Conservation (phyloP, 2,113 vertebrate species). For the Fregetta grallaria region DNA sequence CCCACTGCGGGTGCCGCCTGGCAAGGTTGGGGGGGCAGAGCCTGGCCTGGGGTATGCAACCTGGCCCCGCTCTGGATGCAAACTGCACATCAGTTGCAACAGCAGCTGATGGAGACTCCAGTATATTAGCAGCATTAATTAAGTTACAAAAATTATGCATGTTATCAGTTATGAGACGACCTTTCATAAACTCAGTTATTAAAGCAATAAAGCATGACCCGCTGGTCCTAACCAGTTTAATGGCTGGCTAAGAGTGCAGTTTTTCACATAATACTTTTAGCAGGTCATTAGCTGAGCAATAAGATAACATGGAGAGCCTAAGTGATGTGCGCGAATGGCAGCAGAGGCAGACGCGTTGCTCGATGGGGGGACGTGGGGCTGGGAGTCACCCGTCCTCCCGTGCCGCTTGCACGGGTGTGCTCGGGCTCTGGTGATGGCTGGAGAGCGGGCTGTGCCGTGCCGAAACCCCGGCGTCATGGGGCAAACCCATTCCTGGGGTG, state of each 20-base stretch:
- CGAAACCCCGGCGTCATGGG: rapidly evolving
- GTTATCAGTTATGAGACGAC: slow-evolving; percentile 36
- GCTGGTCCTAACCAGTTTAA: slow-evolving; percentile 39
- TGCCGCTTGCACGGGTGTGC: rapidly evolving
- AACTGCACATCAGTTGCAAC: slow-evolving; percentile 21
- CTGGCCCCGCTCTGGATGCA: background rate
- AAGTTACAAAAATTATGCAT: slow-evolving; percentile 62
- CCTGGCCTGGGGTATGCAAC: background rate
- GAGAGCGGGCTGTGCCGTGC: background rate
- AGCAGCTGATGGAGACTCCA: slow-evolving; percentile 61
- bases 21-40: background rate
- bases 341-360: background rate
- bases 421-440: rapidly evolving
- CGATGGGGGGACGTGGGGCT: background rate
- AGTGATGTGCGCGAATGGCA: background rate
- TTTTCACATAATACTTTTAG: slow-evolving; percentile 41
- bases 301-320: slow-evolving; percentile 25
- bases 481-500: background rate
- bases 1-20: background rate
- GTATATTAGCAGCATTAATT: slow-evolving; percentile 60
- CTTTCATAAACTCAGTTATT: slow-evolving; percentile 54
- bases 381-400: background rate
- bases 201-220: slow-evolving; percentile 50
- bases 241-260: slow-evolving; percentile 36
- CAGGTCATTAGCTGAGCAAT: slow-evolving; percentile 63